phyloP scores from a whole-genome alignment of 2,113 vertebrate genomes.

The Nanorana parkeri region DNA sequence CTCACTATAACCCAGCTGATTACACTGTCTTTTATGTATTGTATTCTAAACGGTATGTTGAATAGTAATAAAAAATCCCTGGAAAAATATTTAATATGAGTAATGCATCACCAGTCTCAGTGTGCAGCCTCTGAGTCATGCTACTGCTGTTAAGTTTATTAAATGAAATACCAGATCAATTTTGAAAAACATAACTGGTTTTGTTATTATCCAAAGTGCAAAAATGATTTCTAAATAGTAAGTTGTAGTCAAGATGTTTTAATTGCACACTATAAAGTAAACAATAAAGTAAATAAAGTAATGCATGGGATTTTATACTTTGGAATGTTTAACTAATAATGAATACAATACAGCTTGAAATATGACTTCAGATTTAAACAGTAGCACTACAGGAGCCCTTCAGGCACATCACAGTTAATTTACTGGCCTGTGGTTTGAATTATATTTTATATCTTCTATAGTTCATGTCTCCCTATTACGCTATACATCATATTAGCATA shows the following conservation, averaged over 20 bases:
- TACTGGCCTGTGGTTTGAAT: slow-evolving; percentile 30
- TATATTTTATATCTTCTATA: background rate
- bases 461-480: background rate
- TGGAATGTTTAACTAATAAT: slow-evolving; percentile 5
- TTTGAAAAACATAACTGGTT: background rate
- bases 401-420: slow-evolving; percentile 3
- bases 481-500: slow-evolving; percentile 3
- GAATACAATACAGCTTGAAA: background rate
- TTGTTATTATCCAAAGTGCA: background rate
- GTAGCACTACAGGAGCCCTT: background rate
- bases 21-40: no score
- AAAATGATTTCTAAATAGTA: background rate
- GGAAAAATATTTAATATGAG: background rate
- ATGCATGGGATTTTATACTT: background rate
- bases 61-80: background rate
- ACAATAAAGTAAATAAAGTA: background rate
- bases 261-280: background rate
- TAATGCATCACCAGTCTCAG: no score
- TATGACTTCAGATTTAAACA: background rate
- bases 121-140: background rate
- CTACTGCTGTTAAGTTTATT: background rate
- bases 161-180: background rate
- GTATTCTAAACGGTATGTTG: no score
- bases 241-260: background rate
- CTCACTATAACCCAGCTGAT: no score